Base-by-base conservation (phyloP, 1,140 invertebrate genomes). In the Meteorus sp. region DNA sequence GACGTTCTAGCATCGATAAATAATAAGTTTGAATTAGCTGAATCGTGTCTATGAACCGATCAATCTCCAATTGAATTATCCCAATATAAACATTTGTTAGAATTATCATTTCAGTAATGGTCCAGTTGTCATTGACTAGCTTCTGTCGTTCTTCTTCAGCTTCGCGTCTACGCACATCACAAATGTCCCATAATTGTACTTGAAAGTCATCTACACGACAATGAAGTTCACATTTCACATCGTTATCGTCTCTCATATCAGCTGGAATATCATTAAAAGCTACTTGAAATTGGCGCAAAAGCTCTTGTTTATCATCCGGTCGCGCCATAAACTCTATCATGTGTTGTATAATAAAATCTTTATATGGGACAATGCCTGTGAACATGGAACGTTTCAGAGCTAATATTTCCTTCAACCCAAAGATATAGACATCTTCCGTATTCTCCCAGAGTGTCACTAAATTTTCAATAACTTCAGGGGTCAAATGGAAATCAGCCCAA, bases 11-110 rank as follows among this genome's bases (percentile, higher is more conserved):
- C 71, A 83, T 79, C 0, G 76, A 69, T 7, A 72, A 72, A 61
- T 84, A 86, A 68, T 85, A 86, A 68, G 85, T 83, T 29, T 81
- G 76, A 2, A 86, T 29, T 8, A 82, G 57, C 67, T 82, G 80
- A 39, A 82, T 73, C 2, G 83, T 82, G 45, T 82, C 75, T 1
- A 69, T 59, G 56, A 68, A 83, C 70, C 85, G 75, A 62, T 86
- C 84, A 15, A 85, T 47, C 72, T 87, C 85, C 5, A 78, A 64
- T 62, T 86, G 85, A 65, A 85, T 70, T 22, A 80, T 77, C 11
- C 74, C 79, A 15, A 83, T 72, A 56, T 80, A 85, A 22, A 81
- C 75, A 62, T 86, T 85, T 1, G 70, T 68, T 31, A 86, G 70
- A 25, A 78, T 67, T n/a, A 76, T 72, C 0, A 83, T 60, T 62